Evolutionary conservation across 2,888 invertebrate species (phyloP).

Genomic region (Ormyrus nitidulus): DNA sequence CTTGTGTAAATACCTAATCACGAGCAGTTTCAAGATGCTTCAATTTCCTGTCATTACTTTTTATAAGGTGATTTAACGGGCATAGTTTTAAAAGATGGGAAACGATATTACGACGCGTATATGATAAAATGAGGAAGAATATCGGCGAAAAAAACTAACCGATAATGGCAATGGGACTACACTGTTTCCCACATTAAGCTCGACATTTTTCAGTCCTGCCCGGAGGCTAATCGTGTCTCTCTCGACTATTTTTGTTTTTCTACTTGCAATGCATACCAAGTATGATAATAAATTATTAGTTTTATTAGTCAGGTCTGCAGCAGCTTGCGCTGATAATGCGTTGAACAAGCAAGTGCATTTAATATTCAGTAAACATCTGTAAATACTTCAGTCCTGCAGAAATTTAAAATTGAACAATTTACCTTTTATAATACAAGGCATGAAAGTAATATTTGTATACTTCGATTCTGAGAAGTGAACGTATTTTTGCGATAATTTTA

Average conservation of each 20-base stretch:
- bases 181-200: slow-evolving; percentile 46
- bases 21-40: slow-evolving; percentile 27
- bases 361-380: slow-evolving; percentile 1
- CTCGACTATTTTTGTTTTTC: not conserved
- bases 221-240: not conserved
- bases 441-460: too few relatives aligned
- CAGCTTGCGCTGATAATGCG: not conserved
- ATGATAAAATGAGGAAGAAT: slow-evolving; percentile 33
- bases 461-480: not conserved
- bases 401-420: not conserved
- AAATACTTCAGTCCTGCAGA: too few relatives aligned
- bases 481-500: slow-evolving; percentile 1
- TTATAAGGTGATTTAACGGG: slow-evolving; percentile 42
- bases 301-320: slow-evolving; percentile 1
- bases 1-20: slow-evolving; percentile 21
- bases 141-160: slow-evolving; percentile 31
- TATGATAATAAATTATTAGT: slow-evolving; percentile 5
- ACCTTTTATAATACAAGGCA: not conserved
- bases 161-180: slow-evolving; percentile 39
- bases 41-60: slow-evolving; percentile 52
- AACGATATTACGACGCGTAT: slow-evolving; percentile 17
- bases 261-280: not conserved
- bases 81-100: slow-evolving; percentile 36
- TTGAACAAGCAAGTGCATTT: slow-evolving; percentile 8
- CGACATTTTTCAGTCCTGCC: not conserved